These are phyloP conservation scores for Myotis daubentonii DNA, from an alignment of 2,797 vertebrate genomes.

Conservation along the genomic window DNA sequence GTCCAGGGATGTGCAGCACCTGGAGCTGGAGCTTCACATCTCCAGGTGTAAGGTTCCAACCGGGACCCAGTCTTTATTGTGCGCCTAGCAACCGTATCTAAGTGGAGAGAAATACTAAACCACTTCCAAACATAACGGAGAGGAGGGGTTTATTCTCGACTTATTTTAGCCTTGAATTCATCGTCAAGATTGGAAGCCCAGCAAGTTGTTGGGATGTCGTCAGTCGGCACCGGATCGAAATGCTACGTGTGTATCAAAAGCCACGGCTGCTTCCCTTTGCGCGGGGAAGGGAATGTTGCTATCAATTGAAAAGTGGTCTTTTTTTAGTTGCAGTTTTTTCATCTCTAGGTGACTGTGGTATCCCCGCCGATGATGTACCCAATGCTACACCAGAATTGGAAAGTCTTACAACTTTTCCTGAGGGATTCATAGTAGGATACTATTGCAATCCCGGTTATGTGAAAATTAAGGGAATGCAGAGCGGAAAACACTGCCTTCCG, in stretches of 20 bases:
- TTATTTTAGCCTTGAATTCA: not conserved
- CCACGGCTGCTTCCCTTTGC: not conserved
- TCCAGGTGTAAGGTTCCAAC: not conserved
- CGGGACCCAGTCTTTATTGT: not conserved
- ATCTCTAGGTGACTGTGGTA: conserved; percentile 60
- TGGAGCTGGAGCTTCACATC: accelerated
- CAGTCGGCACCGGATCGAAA: not conserved
- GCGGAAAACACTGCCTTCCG: not conserved
- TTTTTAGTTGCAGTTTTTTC: not conserved
- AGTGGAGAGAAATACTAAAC: not conserved
- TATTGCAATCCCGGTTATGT: conserved; percentile 38
- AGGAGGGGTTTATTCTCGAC: not conserved
- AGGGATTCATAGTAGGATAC: not conserved
- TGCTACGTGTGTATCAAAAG: no score
- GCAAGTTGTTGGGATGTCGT: not conserved
- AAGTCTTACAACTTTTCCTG: not conserved
- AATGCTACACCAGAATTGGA: not conserved
- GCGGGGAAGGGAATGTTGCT: not conserved
- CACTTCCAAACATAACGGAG: not conserved
- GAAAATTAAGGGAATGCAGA: not conserved
- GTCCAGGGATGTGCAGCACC: accelerated
- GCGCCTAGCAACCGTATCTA: not conserved
- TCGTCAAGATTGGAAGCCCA: not conserved
- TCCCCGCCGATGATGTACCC: conserved; percentile 3
- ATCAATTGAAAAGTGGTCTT: not conserved